Percentiles rank a stretch among this genome's conserved stretches.
Evolutionary conservation across 2,113 vertebrate species (phyloP).

Genomic region (Sus scrofa): DNA sequence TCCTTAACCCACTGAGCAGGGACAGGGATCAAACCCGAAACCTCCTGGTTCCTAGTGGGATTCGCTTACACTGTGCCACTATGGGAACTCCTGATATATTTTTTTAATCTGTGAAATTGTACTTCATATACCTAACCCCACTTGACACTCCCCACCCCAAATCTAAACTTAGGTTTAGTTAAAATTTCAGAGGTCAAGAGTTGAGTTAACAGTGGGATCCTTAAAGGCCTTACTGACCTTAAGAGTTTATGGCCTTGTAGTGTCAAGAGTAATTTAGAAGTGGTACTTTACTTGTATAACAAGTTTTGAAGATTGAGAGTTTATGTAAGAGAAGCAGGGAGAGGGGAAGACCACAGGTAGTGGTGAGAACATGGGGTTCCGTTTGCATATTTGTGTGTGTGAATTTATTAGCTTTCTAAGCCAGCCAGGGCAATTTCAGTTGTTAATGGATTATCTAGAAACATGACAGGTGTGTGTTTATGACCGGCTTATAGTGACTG

Average conservation of each 20-base stretch:
- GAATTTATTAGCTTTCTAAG: neutral
- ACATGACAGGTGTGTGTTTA: neutral
- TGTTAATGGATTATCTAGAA: neutral
- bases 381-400: conserved; percentile 1
- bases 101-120: neutral
- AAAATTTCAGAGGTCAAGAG: neutral
- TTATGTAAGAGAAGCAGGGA: neutral
- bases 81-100: neutral
- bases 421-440: neutral
- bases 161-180: neutral
- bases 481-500: neutral
- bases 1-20: no score
- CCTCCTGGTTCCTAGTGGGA: no score
- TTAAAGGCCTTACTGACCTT: neutral
- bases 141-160: neutral
- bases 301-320: neutral
- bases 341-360: neutral
- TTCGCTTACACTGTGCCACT: no score
- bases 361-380: neutral
- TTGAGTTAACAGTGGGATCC: neutral
- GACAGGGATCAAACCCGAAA: no score
- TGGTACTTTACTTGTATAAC: neutral
- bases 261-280: neutral
- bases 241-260: neutral
- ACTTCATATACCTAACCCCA: neutral